Evolutionary conservation across 2,888 invertebrate species (phyloP).

Genomic region (Scrobipalpa atriplicella): DNA sequence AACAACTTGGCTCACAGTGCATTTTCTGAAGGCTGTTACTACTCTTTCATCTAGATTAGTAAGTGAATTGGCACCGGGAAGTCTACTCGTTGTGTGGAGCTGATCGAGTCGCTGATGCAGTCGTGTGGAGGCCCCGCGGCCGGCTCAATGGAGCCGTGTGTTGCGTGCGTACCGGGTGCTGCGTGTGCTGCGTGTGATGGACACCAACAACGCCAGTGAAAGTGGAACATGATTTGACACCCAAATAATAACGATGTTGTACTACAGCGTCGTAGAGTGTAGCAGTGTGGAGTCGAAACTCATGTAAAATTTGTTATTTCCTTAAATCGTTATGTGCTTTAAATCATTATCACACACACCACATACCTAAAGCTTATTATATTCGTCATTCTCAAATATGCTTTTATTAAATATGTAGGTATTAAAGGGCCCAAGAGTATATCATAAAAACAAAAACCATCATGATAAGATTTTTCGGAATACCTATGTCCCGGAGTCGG

Average conservation of each 20-base stretch:
- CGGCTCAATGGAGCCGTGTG: constrained; percentile 8
- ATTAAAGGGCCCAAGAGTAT: no score
- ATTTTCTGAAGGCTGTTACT: constrained; percentile 35
- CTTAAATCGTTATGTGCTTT: neutral
- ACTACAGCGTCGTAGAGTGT: constrained; percentile 18
- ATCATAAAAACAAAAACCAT: neutral
- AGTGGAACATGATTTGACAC: constrained; percentile 15
- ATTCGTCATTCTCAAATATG: no score
- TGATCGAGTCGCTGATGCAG: constrained; percentile 42
- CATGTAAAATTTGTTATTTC: neutral
- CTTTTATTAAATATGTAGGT: no score
- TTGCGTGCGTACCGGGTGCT: neutral
- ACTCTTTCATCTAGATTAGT: constrained; percentile 29
- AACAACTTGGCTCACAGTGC: constrained; percentile 46
- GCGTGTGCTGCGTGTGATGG: neutral
- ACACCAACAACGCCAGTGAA: constrained; percentile 29
- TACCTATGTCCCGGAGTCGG: no score
- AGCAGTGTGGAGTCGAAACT: constrained; percentile 19
- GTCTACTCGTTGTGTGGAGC: constrained; percentile 43
- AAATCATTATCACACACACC: neutral
- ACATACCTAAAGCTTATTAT: neutral
- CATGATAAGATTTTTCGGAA: no score
- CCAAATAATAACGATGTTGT: constrained; percentile 16
- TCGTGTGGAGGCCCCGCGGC: constrained; percentile 3
- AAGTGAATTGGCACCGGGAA: constrained; percentile 39